These are phyloP conservation scores for Pleuronectes platessa DNA, from an alignment of 2,113 vertebrate genomes.

Conservation along the genomic window DNA sequence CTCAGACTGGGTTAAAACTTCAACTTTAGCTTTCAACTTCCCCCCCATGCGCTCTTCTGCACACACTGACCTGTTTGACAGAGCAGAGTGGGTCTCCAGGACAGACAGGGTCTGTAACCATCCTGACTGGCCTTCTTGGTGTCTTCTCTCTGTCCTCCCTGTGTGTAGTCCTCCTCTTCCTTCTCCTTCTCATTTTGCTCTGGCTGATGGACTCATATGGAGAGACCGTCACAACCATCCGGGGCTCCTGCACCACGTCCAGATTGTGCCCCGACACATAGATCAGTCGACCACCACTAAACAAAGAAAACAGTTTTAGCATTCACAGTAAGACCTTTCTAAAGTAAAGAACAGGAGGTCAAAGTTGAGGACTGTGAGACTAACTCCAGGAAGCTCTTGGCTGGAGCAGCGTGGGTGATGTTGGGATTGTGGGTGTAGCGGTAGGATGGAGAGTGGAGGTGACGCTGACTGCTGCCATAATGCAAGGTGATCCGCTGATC, in stretches of 20 bases:
- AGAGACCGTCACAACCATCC: conserved; percentile 87
- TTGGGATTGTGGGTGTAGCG: conserved; percentile 91
- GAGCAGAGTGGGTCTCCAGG: conserved; percentile 78
- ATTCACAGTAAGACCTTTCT: background rate
- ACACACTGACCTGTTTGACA: conserved; percentile 75
- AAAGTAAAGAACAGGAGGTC: background rate
- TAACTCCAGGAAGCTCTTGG: conserved; percentile 93
- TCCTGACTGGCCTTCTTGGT: conserved; percentile 67
- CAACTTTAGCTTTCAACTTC: no score
- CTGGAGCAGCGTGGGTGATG: conserved; percentile 87
- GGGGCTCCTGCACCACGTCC: conserved; percentile 93
- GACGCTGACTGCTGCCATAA: conserved; percentile 86
- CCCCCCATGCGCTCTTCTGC: no score
- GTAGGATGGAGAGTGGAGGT: conserved; percentile 81
- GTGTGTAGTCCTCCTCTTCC: conserved; percentile 26
- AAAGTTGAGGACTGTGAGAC: conserved; percentile 1
- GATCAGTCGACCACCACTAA: conserved; percentile 91
- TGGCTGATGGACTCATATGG: conserved; percentile 48
- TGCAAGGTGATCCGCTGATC: conserved; percentile 85
- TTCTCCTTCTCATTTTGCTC: conserved; percentile 58
- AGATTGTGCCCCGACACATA: conserved; percentile 88
- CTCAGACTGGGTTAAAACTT: no score
- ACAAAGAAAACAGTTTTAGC: conserved; percentile 2
- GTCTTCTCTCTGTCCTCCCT: conserved; percentile 12
- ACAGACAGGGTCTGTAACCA: conserved; percentile 79